These are phyloP conservation scores for Hemithea aestivaria DNA, from an alignment of 2,888 invertebrate genomes.

Conservation along the genomic window DNA sequence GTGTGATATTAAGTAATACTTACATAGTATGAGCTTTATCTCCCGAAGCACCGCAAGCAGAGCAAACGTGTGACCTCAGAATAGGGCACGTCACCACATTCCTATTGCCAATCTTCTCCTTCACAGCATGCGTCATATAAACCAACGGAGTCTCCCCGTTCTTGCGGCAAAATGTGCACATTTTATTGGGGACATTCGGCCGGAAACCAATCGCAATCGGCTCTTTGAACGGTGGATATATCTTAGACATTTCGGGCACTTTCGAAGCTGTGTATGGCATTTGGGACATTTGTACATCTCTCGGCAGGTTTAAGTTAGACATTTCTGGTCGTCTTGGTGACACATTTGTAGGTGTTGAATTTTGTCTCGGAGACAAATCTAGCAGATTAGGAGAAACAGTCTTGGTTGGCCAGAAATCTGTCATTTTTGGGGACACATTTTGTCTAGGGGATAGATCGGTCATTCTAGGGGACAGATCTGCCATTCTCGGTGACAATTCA, in stretches of 20 bases:
- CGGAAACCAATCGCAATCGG: constrained; percentile 14
- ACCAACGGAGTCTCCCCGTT: constrained; percentile 66
- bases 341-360: no score
- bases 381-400: no score
- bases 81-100: constrained; percentile 63
- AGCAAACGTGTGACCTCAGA: constrained; percentile 57
- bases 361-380: background rate
- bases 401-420: background rate
- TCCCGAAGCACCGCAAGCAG: constrained; percentile 55
- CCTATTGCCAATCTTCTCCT: constrained; percentile 46
- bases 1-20: no score
- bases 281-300: no score
- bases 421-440: background rate
- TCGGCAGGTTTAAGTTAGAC: no score
- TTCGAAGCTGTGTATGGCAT: background rate
- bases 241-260: constrained; percentile 3
- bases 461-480: constrained; percentile 19
- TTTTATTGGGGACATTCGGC: constrained; percentile 27
- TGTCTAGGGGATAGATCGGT: background rate
- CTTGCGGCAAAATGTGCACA: constrained; percentile 66
- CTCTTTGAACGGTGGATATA: constrained; percentile 16
- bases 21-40: constrained; percentile 71
- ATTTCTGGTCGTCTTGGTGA: background rate
- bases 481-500: constrained; percentile 16
- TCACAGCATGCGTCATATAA: constrained; percentile 57